Percentiles rank a stretch among this genome's conserved stretches.
These are phyloP conservation scores for Uromys caudimaculatus DNA, from an alignment of 2,797 vertebrate genomes.

Conservation along the genomic window DNA sequence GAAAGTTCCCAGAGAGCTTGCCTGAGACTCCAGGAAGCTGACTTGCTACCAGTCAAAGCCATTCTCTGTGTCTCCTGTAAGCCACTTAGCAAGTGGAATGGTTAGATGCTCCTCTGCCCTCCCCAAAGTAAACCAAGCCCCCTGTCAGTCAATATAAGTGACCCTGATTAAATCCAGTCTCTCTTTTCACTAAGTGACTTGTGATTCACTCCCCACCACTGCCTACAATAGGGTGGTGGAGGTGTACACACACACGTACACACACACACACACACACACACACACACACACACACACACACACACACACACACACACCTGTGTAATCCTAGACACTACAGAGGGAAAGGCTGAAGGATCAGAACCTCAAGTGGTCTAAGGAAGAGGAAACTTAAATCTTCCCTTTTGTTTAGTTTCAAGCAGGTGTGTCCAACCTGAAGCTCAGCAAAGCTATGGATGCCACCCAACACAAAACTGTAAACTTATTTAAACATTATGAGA, in stretches of 20 bases:
- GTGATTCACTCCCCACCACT: neutral
- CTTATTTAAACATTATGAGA: neutral
- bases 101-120: neutral
- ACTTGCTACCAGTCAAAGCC: neutral
- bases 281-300: neutral
- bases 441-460: neutral
- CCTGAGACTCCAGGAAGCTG: neutral
- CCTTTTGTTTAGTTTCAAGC: conserved; percentile 12
- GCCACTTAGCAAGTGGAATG: neutral
- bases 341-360: neutral
- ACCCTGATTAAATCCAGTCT: neutral
- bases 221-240: neutral
- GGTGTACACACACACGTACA: neutral
- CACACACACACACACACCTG: neutral
- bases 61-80: neutral
- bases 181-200: neutral
- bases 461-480: neutral
- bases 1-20: neutral
- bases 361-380: neutral
- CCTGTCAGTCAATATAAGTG: neutral
- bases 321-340: neutral
- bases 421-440: neutral
- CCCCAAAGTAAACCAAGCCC: neutral
- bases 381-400: neutral
- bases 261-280: neutral